Evolutionary conservation across 2,888 invertebrate genomes (phyloP), one percentile per base, ranked within the genome.

Genomic region (Helobdella robusta): DNA sequence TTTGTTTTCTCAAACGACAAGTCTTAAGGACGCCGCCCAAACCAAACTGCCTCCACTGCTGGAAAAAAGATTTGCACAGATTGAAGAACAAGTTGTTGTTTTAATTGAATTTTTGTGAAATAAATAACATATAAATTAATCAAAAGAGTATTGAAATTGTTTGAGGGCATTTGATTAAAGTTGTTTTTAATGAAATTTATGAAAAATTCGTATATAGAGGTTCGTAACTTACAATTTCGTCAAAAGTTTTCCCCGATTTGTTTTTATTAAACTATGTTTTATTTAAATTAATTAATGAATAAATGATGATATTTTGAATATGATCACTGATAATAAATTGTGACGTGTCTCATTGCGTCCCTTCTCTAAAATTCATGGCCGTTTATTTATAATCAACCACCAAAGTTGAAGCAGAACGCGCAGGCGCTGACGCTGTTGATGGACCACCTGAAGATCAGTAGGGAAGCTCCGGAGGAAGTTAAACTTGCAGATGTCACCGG

Each of bases 31-130:
- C 28, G 32, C 32, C 56, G 30, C 28, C 28, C 56, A 56, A 30
- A 28, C 56, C 30, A 56, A 56, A 56, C 56, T 56, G 28, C 56
- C 56, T 30, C 56, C 56, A 18, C 28, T 56, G 56, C 56, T 56
- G 6, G 56, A 56, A 56, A 32, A 56, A 30, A 56, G 56, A 18
- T 56, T 56, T 56, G 28, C 56, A 3, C 32, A 30, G 30, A 56
- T 56, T 32, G 56, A 56, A 11, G 56, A 56, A 32, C 56, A 56
- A 28, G 56, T 56, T n/a, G n/a, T n/a, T n/a, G n/a, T n/a, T n/a
- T n/a, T n/a, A n/a, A n/a, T n/a, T n/a, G n/a, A n/a, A n/a, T n/a
- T n/a, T n/a, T n/a, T n/a, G n/a, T n/a, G n/a, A n/a, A n/a, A n/a
- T n/a, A 40, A 40, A 40, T 40, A 18, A 40, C 18, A 11, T 18